A percentile compares a stretch with the other conserved stretches of the same genome.
These are phyloP conservation scores for Polyodon spathula DNA, from an alignment of 2,113 vertebrate species.

Conservation along the genomic window DNA sequence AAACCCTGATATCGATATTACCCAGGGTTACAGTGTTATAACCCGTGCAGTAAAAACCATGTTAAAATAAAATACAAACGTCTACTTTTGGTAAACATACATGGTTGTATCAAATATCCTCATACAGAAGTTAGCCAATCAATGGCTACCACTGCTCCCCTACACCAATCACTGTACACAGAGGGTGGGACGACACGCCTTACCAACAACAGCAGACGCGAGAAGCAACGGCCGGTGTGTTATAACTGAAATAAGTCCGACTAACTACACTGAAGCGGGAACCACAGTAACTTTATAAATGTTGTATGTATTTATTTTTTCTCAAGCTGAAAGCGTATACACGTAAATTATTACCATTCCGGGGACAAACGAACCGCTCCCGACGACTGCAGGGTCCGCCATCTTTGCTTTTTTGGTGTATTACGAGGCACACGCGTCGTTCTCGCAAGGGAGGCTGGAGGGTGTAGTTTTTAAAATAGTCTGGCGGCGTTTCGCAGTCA, in stretches of 20 bases:
- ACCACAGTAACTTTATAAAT: too few species aligned
- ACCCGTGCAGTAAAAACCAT: conserved; percentile 59
- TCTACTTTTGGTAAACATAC: conserved; percentile 44
- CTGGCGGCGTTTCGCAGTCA: too few species aligned
- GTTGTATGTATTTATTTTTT: background rate
- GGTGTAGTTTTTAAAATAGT: too few species aligned
- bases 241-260: background rate
- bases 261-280: too few species aligned
- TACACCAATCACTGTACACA: background rate
- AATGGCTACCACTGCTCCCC: accelerated
- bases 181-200: background rate
- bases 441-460: too few species aligned
- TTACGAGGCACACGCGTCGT: too few species aligned
- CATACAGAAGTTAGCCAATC: background rate
- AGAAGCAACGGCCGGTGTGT: background rate
- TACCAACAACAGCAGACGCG: background rate
- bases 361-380: conserved; percentile 46
- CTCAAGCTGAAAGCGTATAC: background rate
- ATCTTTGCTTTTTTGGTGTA: too few species aligned
- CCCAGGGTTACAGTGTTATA: too few species aligned
- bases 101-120: background rate
- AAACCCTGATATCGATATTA: too few species aligned
- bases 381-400: conserved; percentile 64
- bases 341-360: conserved; percentile 59
- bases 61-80: conserved; percentile 60